These are phyloP conservation scores for Bellardia pandia DNA, from an alignment of 2,888 invertebrate genomes.

Conservation along the genomic window DNA sequence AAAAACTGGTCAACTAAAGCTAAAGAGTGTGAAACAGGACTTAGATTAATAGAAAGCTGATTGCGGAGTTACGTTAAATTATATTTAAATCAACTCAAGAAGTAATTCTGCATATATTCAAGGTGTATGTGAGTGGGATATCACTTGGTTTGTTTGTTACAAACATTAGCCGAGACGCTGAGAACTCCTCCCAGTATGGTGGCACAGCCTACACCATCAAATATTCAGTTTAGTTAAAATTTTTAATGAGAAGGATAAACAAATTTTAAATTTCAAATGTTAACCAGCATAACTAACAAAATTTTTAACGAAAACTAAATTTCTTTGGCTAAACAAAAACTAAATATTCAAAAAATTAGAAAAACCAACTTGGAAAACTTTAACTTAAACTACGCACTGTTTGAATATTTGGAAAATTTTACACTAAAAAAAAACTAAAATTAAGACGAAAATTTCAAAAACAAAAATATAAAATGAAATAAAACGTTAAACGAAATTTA, in stretches of 20 bases:
- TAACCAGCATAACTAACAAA: neutral
- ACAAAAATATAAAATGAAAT: neutral
- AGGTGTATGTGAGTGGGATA: too few relatives aligned
- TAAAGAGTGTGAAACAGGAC: too few relatives aligned
- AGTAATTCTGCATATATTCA: too few relatives aligned
- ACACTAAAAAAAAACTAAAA: conserved; percentile 47
- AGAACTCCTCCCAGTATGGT: too few relatives aligned
- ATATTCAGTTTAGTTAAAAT: neutral
- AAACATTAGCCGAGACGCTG: too few relatives aligned
- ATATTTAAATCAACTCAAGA: too few relatives aligned
- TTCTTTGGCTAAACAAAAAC: neutral
- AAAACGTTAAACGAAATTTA: conserved; percentile 36
- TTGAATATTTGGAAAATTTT: conserved; percentile 50
- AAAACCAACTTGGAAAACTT: conserved; percentile 3
- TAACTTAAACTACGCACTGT: conserved; percentile 37
- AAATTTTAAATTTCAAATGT: neutral
- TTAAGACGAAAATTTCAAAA: conserved; percentile 17
- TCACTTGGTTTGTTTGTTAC: too few relatives aligned
- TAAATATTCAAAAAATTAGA: neutral
- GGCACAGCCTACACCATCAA: too few relatives aligned
- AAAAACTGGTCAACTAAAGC: too few relatives aligned
- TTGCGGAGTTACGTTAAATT: too few relatives aligned
- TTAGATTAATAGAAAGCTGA: too few relatives aligned
- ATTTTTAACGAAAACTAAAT: neutral
- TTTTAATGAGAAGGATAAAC: too few relatives aligned